Evolutionary conservation across 2,797 vertebrate genomes (phyloP), one percentile per base, ranked within the genome.

Genomic region (Eulemur albifrons): DNA sequence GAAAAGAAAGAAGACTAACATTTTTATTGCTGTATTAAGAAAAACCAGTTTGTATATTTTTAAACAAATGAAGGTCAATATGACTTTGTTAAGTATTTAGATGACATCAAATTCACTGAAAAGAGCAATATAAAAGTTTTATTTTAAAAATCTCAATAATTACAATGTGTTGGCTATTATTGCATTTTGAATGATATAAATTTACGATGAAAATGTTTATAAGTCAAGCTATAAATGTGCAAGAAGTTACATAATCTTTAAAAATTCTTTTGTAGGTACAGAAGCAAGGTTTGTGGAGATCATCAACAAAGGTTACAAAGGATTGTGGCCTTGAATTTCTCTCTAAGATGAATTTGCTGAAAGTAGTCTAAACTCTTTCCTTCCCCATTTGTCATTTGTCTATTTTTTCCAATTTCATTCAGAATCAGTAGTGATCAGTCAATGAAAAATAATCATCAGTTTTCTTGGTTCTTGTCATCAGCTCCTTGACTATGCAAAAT

Each of bases 301-400:
- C 2, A 30, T 32, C 15, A 43, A 18, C 3, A 38, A 35, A 67
- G 27, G 9, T 81, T 90, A 38, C 25, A 50, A 90, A 90, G 25
- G 25, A 85, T 57, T 17, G 25, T 40, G 50, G 13, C 13, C 3
- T 57, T 25, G 11, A 72, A 85, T 93, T 93, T 77, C 20, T 63
- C 25, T 63, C 32, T 80, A 69, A 94, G 9, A 18, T 87, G 75
- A 65, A 97, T 88, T 82, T 96, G 20, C 30, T 40, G 17, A 90
- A 95, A 69, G 0, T 65, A 20, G 18, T 48, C 63, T 65, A 67
- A 84, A 69, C 1, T 14, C 7, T 70, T 90, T 61, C 1, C 1
- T 92, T 14, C 6, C 6, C 4, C 21, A n/a, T 52, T 84, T 87
- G 7, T 6, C 25, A 38, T 59, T 84, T 87, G 7, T 76, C 35